These are phyloP conservation scores for Oplegnathus fasciatus DNA, from an alignment of 2,113 vertebrate species.

Conservation along the genomic window DNA sequence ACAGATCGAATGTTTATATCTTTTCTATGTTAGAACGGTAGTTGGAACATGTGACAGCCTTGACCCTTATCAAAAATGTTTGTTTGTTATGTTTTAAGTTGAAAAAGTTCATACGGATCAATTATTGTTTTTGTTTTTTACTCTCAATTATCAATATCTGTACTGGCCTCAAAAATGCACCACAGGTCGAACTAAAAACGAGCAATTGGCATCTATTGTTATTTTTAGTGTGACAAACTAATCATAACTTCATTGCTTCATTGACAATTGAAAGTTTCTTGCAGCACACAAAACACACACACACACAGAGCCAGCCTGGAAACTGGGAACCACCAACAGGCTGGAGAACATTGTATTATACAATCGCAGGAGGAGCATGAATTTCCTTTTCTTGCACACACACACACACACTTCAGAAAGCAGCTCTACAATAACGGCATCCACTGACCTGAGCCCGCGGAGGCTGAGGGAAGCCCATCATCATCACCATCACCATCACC, in stretches of 20 bases:
- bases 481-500: conserved; percentile 22
- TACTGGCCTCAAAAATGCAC: too few relatives aligned
- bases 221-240: background rate
- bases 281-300: background rate
- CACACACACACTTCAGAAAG: conserved; percentile 18
- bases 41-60: too few relatives aligned
- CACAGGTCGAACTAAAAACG: background rate
- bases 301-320: background rate
- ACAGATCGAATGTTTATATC: too few relatives aligned
- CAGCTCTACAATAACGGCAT: background rate
- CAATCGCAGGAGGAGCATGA: conserved; percentile 22
- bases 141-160: too few relatives aligned
- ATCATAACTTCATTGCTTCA: background rate
- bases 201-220: background rate
- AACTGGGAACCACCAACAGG: conserved; percentile 13
- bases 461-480: conserved; percentile 29
- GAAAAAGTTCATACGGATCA: too few relatives aligned
- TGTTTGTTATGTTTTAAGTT: too few relatives aligned
- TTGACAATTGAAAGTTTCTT: background rate
- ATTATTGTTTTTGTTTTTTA: too few relatives aligned
- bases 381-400: conserved; percentile 1
- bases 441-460: conserved; percentile 66
- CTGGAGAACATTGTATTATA: conserved; percentile 16
- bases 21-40: too few relatives aligned
- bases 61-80: too few relatives aligned